Conservation (phyloP, 2,888 invertebrate genomes). For the Harmothoe impar region DNA sequence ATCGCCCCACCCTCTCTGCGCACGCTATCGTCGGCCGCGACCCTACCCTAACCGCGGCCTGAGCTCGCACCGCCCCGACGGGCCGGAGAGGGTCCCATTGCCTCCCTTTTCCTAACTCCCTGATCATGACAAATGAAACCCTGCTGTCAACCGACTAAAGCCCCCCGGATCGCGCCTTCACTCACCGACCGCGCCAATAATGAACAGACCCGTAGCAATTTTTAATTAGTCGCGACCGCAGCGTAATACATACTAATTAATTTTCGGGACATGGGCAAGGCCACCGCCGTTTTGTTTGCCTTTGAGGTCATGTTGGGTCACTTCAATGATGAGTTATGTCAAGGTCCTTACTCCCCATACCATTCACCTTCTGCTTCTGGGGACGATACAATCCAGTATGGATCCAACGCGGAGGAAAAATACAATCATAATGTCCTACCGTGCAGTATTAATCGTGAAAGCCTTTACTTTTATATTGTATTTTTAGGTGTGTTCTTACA, state of each 20-base stretch:
- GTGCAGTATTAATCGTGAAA: too few relatives aligned
- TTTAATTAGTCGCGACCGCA: constrained; percentile 56
- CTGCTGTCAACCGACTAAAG: constrained; percentile 23
- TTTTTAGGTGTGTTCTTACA: too few relatives aligned
- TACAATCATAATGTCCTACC: too few relatives aligned
- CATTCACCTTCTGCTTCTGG: not conserved
- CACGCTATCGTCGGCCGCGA: not conserved
- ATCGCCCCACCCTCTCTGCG: not conserved
- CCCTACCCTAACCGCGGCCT: not conserved
- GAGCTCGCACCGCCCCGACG: not conserved
- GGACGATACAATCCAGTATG: too few relatives aligned
- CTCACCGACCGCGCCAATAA: constrained; percentile 16
- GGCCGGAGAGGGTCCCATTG: not conserved
- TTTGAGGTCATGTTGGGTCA: not conserved
- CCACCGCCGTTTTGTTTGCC: constrained; percentile 15
- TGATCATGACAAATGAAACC: constrained; percentile 46
- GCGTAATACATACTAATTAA: constrained; percentile 62
- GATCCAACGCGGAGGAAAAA: too few relatives aligned
- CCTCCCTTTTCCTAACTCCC: not conserved
- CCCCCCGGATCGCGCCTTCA: not conserved
- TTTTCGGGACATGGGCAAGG: constrained; percentile 14
- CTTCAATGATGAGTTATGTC: not conserved
- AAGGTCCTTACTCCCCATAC: not conserved
- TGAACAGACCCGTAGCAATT: constrained; percentile 45
- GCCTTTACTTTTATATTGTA: too few relatives aligned